These are phyloP conservation scores for Baryphthengus martii DNA, from an alignment of 2,113 vertebrate genomes.

Conservation along the genomic window DNA sequence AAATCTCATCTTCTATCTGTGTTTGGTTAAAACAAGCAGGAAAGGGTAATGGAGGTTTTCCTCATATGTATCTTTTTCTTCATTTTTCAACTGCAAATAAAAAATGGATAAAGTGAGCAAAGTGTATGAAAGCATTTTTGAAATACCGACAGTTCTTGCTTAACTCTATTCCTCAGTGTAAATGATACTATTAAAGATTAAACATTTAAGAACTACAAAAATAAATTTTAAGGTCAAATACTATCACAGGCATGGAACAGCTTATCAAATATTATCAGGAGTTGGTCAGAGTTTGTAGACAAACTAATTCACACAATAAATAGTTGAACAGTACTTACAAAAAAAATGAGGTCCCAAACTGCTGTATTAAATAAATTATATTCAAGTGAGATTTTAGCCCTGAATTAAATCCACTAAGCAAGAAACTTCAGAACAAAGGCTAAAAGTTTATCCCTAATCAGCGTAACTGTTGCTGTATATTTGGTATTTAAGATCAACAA, in stretches of 20 bases:
- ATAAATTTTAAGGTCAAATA: background rate
- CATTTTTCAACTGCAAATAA: conserved; percentile 88
- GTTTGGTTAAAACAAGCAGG: conserved; percentile 86
- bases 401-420: background rate
- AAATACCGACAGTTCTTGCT: background rate
- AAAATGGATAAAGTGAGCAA: conserved; percentile 49
- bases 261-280: background rate
- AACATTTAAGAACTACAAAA: background rate
- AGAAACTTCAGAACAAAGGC: conserved; percentile 29
- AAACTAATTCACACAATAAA: background rate
- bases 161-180: background rate
- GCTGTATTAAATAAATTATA: background rate
- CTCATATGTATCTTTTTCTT: conserved; percentile 86
- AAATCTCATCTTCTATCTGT: conserved; percentile 59
- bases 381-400: conserved; percentile 13
- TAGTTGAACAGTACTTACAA: background rate
- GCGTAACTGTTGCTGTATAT: background rate
- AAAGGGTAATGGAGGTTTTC: conserved; percentile 95
- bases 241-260: background rate
- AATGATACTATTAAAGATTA: background rate
- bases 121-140: conserved; percentile 18
- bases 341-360: background rate
- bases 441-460: conserved; percentile 29
- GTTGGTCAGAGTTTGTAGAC: background rate
- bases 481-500: background rate